A percentile compares a stretch with the other conserved stretches of the same genome.
Evolutionary conservation across 1,140 invertebrate genomes (phyloP).

Genomic region (Muscidifurax raptorellus): DNA sequence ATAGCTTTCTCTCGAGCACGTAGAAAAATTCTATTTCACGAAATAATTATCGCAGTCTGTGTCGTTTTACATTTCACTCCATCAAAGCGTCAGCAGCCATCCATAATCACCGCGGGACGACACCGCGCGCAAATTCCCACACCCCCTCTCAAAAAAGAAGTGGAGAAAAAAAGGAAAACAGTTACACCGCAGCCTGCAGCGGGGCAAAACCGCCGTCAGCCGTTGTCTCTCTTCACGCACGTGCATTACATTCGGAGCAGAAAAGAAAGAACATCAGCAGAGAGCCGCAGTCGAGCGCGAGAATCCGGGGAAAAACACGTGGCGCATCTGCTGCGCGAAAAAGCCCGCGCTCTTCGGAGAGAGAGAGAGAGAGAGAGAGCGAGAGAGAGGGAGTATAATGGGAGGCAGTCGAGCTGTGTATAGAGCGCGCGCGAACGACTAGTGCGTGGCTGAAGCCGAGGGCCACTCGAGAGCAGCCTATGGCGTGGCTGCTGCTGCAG

Average conservation of each 20-base stretch:
- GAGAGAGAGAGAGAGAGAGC: neutral
- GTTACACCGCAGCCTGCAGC: neutral
- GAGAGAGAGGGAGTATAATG: neutral
- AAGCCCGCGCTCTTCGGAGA: neutral
- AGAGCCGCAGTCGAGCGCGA: slow-evolving; percentile 19
- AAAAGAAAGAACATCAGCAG: neutral
- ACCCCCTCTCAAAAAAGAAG: neutral
- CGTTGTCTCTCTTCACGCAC: neutral
- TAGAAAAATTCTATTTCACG: too few species aligned
- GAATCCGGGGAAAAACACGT: slow-evolving; percentile 52
- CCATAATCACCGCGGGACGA: too few species aligned
- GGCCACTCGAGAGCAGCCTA: neutral
- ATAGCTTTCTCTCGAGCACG: too few species aligned
- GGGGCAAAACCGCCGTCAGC: neutral
- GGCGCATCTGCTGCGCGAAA: slow-evolving; percentile 28
- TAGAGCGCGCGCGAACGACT: neutral
- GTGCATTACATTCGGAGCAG: neutral
- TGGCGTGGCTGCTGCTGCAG: neutral
- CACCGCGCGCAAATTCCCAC: too few species aligned
- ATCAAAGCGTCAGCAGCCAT: too few species aligned
- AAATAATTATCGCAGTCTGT: too few species aligned
- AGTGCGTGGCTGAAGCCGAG: neutral
- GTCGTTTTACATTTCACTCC: neutral
- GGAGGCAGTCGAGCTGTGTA: too few species aligned
- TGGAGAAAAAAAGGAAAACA: neutral